Evolutionary conservation across 2,797 vertebrate species (phyloP), one percentile per base, ranked within the genome.

Genomic region (Botia almorhae): DNA sequence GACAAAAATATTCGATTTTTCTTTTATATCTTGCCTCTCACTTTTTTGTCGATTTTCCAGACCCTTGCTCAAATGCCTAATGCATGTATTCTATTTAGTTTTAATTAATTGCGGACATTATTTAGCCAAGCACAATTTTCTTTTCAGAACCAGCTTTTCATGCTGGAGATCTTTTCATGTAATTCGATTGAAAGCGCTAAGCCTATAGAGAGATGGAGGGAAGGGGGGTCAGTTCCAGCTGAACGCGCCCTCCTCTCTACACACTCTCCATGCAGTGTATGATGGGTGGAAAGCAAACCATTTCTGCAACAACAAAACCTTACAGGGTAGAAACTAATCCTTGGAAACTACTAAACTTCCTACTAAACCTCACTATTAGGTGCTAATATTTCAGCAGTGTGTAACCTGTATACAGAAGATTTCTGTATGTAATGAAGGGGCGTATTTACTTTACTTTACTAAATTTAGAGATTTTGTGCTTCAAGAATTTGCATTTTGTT

Each of bases 21-120:
- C 68, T 65, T 75, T 56, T 65, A 39, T 55, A 69, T 70, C 19
- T 79, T 60, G 48, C 39, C 39, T 58, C 33, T 53, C 16, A 2
- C 36, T 53, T 64, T 74, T 55, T 56, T 74, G 0, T 29, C 33
- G 21, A 2, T 71, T 64, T 69, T 78, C 74, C 21, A 73, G 64
- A 74, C 70, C 55, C 73, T 80, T 82, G 55, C 63, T 80, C 82
- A 83, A 81, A 78, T 50, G 78, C 69, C 81, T 70, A 85, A 83
- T 82, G 83, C 83, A 76, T 81, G 73, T 81, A 81, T 84, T 87
- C 80, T 83, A 74, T 81, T 82, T 76, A 60, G 78, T 69, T 78
- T 71, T 85, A 85, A 87, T 87, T 84, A 81, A 87, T 82, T 82
- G 84, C 76, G 50, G 81, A 85, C 82, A 74, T 83, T 87, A 82